A percentile compares a stretch with the other conserved stretches of the same genome.
Evolutionary conservation across 2,113 vertebrate genomes (phyloP).

Genomic region (Lipotes vexillifer): DNA sequence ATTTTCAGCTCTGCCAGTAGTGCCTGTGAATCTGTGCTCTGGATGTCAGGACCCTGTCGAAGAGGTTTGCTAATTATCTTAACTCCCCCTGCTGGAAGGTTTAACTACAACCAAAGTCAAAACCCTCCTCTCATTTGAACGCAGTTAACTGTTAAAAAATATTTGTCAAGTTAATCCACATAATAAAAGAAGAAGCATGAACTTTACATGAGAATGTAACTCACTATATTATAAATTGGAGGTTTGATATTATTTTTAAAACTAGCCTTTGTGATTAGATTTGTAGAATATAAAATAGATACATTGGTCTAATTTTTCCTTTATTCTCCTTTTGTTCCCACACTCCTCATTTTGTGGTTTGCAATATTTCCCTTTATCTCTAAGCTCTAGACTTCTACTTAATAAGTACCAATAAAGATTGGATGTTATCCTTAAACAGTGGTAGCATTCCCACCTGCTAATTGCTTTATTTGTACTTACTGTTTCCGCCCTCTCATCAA

Average conservation of each 20-base stretch:
- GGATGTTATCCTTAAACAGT: slow-evolving; percentile 78
- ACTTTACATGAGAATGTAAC: not conserved
- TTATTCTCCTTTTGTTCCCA: slow-evolving; percentile 40
- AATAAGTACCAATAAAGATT: slow-evolving; percentile 72
- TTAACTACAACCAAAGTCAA: slow-evolving; percentile 35
- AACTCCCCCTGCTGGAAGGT: slow-evolving; percentile 80
- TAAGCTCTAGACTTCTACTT: slow-evolving; percentile 74
- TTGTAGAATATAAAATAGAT: slow-evolving; percentile 28
- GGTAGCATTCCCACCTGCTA: slow-evolving; percentile 84
- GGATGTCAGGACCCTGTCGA: slow-evolving; percentile 39
- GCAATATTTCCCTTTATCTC: slow-evolving; percentile 68
- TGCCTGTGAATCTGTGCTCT: slow-evolving; percentile 57
- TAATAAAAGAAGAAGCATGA: not conserved
- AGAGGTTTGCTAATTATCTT: slow-evolving; percentile 68
- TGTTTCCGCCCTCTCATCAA: slow-evolving; percentile 84
- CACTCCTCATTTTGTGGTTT: slow-evolving; percentile 65
- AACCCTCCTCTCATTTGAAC: not conserved
- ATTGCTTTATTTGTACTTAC: slow-evolving; percentile 86
- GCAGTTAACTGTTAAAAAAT: not conserved
- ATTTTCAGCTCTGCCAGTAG: slow-evolving; percentile 12
- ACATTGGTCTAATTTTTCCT: not conserved
- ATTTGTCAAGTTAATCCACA: not conserved
- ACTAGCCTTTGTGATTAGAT: slow-evolving; percentile 1
- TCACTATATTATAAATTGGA: not conserved
- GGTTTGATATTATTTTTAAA: slow-evolving; percentile 34